These are phyloP conservation scores for Eupristina koningsbergeri DNA, from an alignment of 1,140 invertebrate species.

Conservation along the genomic window DNA sequence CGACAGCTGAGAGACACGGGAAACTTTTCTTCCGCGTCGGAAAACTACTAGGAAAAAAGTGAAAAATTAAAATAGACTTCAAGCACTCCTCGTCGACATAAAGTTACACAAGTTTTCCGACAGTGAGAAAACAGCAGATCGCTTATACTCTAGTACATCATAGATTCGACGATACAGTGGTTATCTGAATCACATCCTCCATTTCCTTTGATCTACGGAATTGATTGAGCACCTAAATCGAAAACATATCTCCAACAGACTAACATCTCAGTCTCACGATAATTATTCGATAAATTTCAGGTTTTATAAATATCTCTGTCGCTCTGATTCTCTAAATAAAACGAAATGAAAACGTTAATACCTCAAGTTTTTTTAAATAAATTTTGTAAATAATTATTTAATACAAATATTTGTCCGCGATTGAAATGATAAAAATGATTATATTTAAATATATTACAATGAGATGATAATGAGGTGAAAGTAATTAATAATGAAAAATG, in stretches of 20 bases:
- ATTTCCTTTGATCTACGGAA: neutral
- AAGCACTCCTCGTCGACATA: conserved; percentile 5
- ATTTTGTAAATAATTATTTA: no score
- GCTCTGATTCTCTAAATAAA: no score
- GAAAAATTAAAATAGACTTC: conserved; percentile 20
- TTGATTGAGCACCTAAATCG: neutral
- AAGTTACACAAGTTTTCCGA: conserved; percentile 32
- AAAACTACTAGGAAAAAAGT: no score
- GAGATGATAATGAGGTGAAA: no score
- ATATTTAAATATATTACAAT: no score
- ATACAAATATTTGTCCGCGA: no score
- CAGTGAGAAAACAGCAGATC: conserved; percentile 21
- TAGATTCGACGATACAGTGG: conserved; percentile 1
- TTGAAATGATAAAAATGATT: no score
- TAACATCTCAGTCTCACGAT: neutral
- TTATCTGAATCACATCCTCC: neutral
- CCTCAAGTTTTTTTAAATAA: no score
- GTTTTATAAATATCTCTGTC: no score
- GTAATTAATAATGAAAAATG: no score
- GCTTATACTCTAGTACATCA: conserved; percentile 38
- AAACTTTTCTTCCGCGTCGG: conserved; percentile 8
- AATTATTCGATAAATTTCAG: no score
- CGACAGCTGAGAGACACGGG: neutral
- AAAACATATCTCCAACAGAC: neutral
- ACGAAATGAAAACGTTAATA: no score